Evolutionary conservation across 1,140 invertebrate species (phyloP), one percentile per base, ranked within the genome.

Genomic region (Rhyzopertha dominica): DNA sequence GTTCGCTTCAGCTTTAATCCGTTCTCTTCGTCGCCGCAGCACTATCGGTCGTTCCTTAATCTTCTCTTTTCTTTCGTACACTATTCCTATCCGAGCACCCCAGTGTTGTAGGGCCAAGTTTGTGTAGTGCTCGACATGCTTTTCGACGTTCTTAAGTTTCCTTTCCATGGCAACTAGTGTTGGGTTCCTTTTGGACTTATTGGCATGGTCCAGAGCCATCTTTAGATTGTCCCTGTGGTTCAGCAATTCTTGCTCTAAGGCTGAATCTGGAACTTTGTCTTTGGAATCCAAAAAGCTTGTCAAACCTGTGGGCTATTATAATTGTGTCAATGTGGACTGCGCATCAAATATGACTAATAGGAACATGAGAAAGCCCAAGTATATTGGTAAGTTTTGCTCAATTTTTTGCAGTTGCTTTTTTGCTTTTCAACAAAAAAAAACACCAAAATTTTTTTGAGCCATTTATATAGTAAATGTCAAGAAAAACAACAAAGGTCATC

Each of bases 211-310:
- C 66, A 87, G 85, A 41, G 95, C 95, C 49, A 98, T 80, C 69
- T 95, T 90, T 47, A 99, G 74, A 76, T 98, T 99, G 70, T 98
- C 94, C 44, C 96, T 73, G 46, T 85, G 81, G 60, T 90, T 84
- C 4, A 95, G 70, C 16, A 65, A 50, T 51, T 85, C 79, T 51
- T 74, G 71, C 50, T 82, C 81, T 17, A 79, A 45, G 49, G 79
- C 83, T 0, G 74, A 71, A 13, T 83, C 78, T 0, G 93, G 92
- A 0, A 94, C 85, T 43, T 81, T 77, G 51, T 96, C 95, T 34
- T 79, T 74, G 0, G 89, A 93, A 54, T 97, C 90, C 32, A 99
- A 72, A 67, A 86, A 97, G 25, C 79, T 78, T n/a, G 98, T 70
- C 5, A 99, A 74, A 37, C 95, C 95, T 47, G 82, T 80, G 22